phyloP scores from a whole-genome alignment of 2,797 vertebrate species.

The Enteromius mattozi region DNA sequence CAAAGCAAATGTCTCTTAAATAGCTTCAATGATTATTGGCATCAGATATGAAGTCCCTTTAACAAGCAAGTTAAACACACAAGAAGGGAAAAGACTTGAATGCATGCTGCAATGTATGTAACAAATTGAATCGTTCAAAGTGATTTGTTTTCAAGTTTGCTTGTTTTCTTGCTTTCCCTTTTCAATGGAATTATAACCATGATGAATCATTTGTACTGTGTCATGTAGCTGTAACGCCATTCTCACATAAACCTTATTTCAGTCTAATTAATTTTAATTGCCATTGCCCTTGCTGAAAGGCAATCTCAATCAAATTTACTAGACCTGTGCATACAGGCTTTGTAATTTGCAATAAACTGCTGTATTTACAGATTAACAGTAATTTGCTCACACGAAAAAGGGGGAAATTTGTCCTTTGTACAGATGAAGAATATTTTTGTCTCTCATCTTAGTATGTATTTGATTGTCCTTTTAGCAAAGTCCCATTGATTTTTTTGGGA shows the following conservation, averaged over 20 bases:
- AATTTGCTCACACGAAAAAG: neutral
- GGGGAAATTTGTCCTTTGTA: conserved; percentile 28
- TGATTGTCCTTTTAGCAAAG: conserved; percentile 88
- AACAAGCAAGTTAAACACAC: conserved; percentile 89
- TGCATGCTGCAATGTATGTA: conserved; percentile 86
- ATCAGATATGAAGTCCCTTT: conserved; percentile 91
- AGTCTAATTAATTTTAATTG: conserved; percentile 61
- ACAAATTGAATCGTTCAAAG: conserved; percentile 67
- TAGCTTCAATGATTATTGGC: conserved; percentile 90
- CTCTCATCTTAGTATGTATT: conserved; percentile 51
- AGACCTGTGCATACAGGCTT: conserved; percentile 49
- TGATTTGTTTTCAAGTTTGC: conserved; percentile 76
- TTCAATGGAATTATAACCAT: conserved; percentile 85
- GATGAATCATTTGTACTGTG: conserved; percentile 82
- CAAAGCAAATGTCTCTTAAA: conserved; percentile 84
- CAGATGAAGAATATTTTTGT: conserved; percentile 22
- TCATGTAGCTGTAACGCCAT: conserved; percentile 80
- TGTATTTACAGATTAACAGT: conserved; percentile 15
- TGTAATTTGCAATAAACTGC: conserved; percentile 23
- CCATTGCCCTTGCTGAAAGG: conserved; percentile 83
- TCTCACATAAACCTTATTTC: conserved; percentile 71
- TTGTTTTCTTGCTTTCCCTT: conserved; percentile 67
- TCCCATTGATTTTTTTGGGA: conserved; percentile 55
- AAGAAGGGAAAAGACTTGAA: conserved; percentile 78
- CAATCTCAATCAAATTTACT: conserved; percentile 72